These are phyloP conservation scores for Diaperis boleti DNA, from an alignment of 2,888 invertebrate species.

Conservation along the genomic window DNA sequence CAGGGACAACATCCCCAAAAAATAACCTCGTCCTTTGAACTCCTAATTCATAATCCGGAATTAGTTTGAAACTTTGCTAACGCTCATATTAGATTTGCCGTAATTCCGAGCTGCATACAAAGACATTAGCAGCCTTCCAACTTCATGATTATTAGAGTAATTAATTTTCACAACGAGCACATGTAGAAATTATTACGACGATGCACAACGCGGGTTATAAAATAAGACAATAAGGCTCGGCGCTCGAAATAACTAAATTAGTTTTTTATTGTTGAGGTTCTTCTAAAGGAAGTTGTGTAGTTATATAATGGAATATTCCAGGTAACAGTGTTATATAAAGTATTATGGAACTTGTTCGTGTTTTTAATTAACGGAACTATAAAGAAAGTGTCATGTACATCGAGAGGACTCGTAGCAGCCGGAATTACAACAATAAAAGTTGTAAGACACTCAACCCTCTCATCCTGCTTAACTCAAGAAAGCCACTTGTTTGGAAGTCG, in stretches of 20 bases:
- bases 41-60: not conserved
- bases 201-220: not conserved
- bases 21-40: not conserved
- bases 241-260: slow-evolving; percentile 3
- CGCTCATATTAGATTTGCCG: slow-evolving; percentile 3
- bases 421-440: too few species aligned
- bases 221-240: not conserved
- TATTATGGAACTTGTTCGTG: too few species aligned
- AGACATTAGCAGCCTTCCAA: slow-evolving; percentile 3
- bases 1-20: too few species aligned
- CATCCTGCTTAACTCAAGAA: too few species aligned
- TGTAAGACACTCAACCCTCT: too few species aligned
- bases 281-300: too few species aligned
- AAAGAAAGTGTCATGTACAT: too few species aligned
- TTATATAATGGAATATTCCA: too few species aligned
- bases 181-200: slow-evolving; percentile 10
- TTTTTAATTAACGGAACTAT: too few species aligned
- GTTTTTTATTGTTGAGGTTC: not conserved
- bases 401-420: too few species aligned
- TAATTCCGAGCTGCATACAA: slow-evolving; percentile 5
- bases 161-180: slow-evolving; percentile 19
- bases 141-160: slow-evolving; percentile 15
- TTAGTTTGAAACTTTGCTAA: not conserved
- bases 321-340: too few species aligned
- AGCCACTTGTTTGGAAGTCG: too few species aligned